A percentile compares a stretch with the other conserved stretches of the same genome.
Evolutionary conservation across 2,113 vertebrate species (phyloP).

Genomic region (Potamarius usumacintae): DNA sequence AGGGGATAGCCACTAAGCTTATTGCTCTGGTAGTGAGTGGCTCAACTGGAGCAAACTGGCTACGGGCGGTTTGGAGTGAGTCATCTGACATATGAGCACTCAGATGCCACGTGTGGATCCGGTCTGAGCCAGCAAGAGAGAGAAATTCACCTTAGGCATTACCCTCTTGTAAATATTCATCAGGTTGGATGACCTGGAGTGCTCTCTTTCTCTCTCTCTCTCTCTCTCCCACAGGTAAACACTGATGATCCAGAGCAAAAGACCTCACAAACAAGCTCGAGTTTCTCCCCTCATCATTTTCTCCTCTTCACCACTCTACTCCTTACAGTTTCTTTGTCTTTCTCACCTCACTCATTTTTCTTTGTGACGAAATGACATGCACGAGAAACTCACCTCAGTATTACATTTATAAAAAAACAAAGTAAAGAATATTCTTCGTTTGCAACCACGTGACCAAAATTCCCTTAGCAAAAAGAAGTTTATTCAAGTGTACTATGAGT

Average conservation of each 20-base stretch:
- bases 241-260: constrained; percentile 7
- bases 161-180: constrained; percentile 25
- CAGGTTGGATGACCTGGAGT: neutral
- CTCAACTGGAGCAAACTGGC: constrained; percentile 69
- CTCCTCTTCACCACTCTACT: neutral
- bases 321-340: neutral
- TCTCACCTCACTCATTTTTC: neutral
- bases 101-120: constrained; percentile 52
- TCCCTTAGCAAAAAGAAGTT: too few species aligned
- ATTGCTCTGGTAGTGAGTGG: constrained; percentile 53
- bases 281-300: neutral
- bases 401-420: neutral
- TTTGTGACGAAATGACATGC: neutral
- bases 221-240: constrained; percentile 45
- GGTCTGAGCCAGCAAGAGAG: neutral
- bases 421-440: neutral
- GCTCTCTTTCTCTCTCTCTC: neutral
- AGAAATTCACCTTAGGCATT: constrained; percentile 29
- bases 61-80: constrained; percentile 56
- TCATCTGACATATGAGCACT: constrained; percentile 58
- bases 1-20: constrained; percentile 65
- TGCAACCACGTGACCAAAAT: too few species aligned
- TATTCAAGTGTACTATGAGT: too few species aligned
- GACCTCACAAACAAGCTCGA: neutral
- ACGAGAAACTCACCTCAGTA: neutral